phyloP scores from a whole-genome alignment of 2,113 vertebrate genomes.

The Rhadina sibilatrix region DNA sequence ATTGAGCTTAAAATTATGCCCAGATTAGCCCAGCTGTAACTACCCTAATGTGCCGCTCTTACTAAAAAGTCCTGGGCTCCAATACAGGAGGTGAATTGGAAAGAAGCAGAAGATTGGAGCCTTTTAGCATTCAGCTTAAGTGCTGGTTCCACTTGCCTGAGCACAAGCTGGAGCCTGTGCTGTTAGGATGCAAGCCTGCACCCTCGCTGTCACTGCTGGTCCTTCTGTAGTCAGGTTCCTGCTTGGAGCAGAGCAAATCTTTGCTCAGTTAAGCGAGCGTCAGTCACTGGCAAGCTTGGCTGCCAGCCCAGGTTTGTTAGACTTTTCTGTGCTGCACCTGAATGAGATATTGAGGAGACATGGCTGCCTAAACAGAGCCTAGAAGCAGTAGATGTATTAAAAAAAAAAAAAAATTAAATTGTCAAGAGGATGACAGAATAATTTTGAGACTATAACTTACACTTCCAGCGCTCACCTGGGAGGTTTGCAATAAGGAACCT shows the following conservation, averaged over 20 bases:
- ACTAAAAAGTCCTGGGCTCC: slow-evolving; percentile 40
- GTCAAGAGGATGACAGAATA: slow-evolving; percentile 68
- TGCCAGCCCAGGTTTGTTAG: slow-evolving; percentile 66
- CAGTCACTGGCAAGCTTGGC: slow-evolving; percentile 73
- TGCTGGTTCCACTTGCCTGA: slow-evolving; percentile 72
- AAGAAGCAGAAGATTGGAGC: slow-evolving; percentile 43
- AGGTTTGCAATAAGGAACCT: not conserved
- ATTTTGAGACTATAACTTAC: slow-evolving; percentile 56
- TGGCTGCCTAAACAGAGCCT: slow-evolving; percentile 55
- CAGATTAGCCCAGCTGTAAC: slow-evolving; percentile 28
- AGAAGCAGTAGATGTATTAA: slow-evolving; percentile 4
- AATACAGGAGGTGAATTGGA: slow-evolving; percentile 50
- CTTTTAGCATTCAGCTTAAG: slow-evolving; percentile 68
- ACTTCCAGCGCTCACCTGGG: not conserved
- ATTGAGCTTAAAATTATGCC: slow-evolving; percentile 25
- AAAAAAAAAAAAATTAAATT: slow-evolving; percentile 28
- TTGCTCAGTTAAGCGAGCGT: slow-evolving; percentile 75
- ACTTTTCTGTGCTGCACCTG: slow-evolving; percentile 68
- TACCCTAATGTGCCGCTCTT: slow-evolving; percentile 51
- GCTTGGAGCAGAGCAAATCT: slow-evolving; percentile 74
- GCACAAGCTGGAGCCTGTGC: slow-evolving; percentile 59
- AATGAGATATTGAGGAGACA: slow-evolving; percentile 74
- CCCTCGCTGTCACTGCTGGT: slow-evolving; percentile 65
- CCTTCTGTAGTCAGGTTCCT: slow-evolving; percentile 62
- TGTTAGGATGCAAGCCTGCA: slow-evolving; percentile 71